Evolutionary conservation across 2,888 invertebrate species (phyloP).

Genomic region (Penaeus monodon): DNA sequence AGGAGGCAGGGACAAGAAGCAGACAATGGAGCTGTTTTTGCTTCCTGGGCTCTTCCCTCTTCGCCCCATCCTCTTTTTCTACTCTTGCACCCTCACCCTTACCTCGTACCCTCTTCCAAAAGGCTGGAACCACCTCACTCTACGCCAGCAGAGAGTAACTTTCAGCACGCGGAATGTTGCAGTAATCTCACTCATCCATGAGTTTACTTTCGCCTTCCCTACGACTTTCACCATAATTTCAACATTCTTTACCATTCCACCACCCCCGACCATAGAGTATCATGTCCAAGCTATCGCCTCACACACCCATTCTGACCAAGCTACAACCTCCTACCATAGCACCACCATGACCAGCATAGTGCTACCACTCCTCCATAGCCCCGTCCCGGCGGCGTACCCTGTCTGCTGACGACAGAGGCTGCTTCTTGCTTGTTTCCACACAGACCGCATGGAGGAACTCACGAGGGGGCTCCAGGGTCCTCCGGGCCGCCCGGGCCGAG

Average conservation of each 20-base stretch:
- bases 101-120: background rate
- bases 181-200: background rate
- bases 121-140: background rate
- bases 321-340: too few species aligned
- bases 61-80: too few species aligned
- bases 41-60: background rate
- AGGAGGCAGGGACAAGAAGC: too few species aligned
- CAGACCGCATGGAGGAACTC: constrained; percentile 76
- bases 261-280: too few species aligned
- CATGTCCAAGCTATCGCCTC: too few species aligned
- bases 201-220: background rate
- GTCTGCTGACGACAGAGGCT: constrained; percentile 37
- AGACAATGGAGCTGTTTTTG: background rate
- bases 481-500: constrained; percentile 77
- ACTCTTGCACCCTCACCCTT: too few species aligned
- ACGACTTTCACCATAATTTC: too few species aligned
- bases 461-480: constrained; percentile 77
- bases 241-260: too few species aligned
- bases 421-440: constrained; percentile 65
- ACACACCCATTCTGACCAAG: too few species aligned
- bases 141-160: background rate
- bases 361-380: background rate
- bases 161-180: constrained; percentile 16
- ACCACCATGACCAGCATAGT: too few species aligned
- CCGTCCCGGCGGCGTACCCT: constrained; percentile 28